Base-by-base conservation (phyloP, 1,140 invertebrate genomes). In the Saccostrea glomerata region DNA sequence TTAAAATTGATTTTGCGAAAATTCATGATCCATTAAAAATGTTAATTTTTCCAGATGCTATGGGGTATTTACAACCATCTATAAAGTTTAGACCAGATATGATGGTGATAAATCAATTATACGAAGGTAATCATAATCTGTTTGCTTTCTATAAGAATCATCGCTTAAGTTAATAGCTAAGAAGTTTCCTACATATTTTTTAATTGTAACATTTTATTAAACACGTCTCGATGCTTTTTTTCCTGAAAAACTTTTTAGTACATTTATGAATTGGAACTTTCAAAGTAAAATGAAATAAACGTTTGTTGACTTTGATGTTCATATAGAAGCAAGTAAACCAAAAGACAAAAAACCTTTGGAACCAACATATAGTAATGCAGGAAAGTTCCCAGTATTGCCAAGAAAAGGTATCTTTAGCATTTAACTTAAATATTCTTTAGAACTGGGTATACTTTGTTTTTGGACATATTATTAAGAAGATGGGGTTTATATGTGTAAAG, bases 31-130 rank as follows among this genome's bases (percentile, higher is more conserved):
- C 13, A 63, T 63, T 63, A n/a, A 20, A 63, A n/a, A 63, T 63
- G 17, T 20, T 20, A 30, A 30, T 73, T 36, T 77, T 77, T 25
- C 2, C 30, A 77, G 70, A 77, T 77, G 9, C 70, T 3, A 77
- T 77, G 70, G 70, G 70, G 25, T 77, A 77, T 77, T 77, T 77
- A 77, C 70, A 77, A 77, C 70, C 70, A 11, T 77, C 70, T 1
- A 25, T 77, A 6, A 77, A 30, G 25, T 77, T 77, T 30, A 77
- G 70, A 36, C 70, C 70, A 77, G 70, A 77, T 30, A 77, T 77
- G 70, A 13, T 25, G 30, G 30, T 77, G 70, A 15, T 77, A 12
- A 77, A 77, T 77, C 3, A 30, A 17, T 36, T 77, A 30, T 77
- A 77, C 13, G 70, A 77, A 77, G 70, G 70, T 77, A 77, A 77